A percentile compares a stretch with the other conserved stretches of the same genome.
Evolutionary conservation across 2,888 invertebrate species (phyloP).

Genomic region (Cheilosia impressa): DNA sequence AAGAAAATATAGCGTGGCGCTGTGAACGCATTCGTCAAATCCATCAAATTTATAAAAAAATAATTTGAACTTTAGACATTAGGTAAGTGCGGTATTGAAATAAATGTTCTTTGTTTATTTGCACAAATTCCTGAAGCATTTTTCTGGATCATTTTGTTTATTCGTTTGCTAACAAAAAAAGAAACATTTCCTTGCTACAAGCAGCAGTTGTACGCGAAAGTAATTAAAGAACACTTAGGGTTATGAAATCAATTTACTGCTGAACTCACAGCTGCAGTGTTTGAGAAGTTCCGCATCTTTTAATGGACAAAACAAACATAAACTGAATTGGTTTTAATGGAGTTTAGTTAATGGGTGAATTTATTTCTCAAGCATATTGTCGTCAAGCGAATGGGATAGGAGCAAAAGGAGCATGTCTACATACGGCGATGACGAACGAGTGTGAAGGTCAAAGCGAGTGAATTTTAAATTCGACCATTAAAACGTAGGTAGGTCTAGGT

Average conservation of each 20-base stretch:
- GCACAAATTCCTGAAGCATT: background rate
- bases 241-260: background rate
- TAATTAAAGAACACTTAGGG: slow-evolving; percentile 3
- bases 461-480: background rate
- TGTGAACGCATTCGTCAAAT: background rate
- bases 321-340: slow-evolving; percentile 13
- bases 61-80: background rate
- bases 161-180: no score
- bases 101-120: background rate
- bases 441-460: background rate
- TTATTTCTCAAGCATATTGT: background rate
- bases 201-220: background rate
- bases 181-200: no score
- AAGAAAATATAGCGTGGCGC: background rate
- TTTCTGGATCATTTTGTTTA: background rate
- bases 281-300: slow-evolving; percentile 13
- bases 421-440: background rate
- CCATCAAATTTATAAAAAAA: background rate
- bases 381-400: background rate
- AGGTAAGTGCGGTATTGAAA: background rate
- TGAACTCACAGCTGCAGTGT: slow-evolving; percentile 9
- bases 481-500: background rate
- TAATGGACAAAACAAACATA: background rate
- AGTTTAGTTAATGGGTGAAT: background rate
- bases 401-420: background rate